Evolutionary conservation across 2,888 invertebrate species (phyloP), one percentile per base, ranked within the genome.

Genomic region (Diplazon laetatorius): DNA sequence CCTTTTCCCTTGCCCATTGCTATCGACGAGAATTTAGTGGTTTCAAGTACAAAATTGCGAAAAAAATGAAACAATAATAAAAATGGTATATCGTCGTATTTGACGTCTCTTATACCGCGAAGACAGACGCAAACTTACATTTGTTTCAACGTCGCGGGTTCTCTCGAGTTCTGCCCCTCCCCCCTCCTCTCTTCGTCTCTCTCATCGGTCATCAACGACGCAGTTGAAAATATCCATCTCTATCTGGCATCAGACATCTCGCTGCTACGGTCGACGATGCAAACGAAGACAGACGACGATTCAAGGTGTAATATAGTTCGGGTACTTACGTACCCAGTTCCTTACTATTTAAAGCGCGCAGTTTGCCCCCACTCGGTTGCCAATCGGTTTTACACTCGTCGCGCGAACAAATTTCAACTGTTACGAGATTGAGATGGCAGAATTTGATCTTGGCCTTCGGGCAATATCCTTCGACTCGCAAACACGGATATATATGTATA

Each of bases 1-100:
- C 86, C 86, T 83, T 86, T 86, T 82, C 86, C 86, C 59, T 86
- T 86, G 74, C 80, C 85, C 86, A 86, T 86, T 65, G 76, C 25
- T 30, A 62, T 68, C 30, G 30, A 57, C 16, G 59, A 25, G 68
- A 52, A 42, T 77, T 79, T 75, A 44, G n/a, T 14, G 39, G 39
- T 60, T 14, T 5, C 16, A 20, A 66, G 62, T 55, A 5, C 57
- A 46, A 75, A 72, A 62, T 60, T 76, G 14, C 39, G 44, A 37
- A 52, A 59, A 55, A 25, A 12, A 35, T 14, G 30, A 44, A 66
- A 18, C 48, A 63, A 30, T 18, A 30, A 30, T 5, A 30, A 30
- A 30, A 30, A 63, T 70, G 30, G 2, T 52, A 35, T 55, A 37
- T 65, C 48, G 9, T 37, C 55, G 20, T 16, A 12, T 50, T 18